Evolutionary conservation across 2,888 invertebrate species (phyloP).

Genomic region (Mechanitis messenoides): DNA sequence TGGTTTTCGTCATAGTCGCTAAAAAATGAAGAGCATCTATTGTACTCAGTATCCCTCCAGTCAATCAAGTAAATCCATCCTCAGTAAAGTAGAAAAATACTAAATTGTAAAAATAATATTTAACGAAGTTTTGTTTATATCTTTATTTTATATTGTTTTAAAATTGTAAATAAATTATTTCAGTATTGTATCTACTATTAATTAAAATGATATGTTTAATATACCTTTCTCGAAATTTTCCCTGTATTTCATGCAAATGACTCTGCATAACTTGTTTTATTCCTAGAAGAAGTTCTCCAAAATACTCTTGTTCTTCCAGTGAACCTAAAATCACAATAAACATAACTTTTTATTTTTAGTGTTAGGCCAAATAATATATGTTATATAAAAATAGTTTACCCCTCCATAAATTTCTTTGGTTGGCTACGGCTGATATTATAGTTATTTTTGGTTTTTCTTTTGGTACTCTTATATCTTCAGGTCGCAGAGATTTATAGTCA

Average conservation of each 20-base stretch:
- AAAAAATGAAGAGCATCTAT: no score
- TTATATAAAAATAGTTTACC: constrained; percentile 47
- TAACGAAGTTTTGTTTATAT: no score
- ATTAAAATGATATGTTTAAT: constrained; percentile 1
- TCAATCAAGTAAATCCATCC: no score
- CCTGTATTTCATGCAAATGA: constrained; percentile 82
- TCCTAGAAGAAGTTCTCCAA: constrained; percentile 85
- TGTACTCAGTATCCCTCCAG: no score
- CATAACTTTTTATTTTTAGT: background rate
- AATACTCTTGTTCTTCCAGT: constrained; percentile 86
- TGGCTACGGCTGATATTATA: constrained; percentile 75
- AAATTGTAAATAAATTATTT: no score
- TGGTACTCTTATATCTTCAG: constrained; percentile 74
- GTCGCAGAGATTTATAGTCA: constrained; percentile 61
- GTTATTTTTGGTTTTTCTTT: constrained; percentile 75
- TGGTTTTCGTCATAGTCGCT: no score
- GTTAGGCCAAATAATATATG: background rate
- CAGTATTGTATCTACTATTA: no score
- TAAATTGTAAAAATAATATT: no score
- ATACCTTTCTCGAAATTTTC: constrained; percentile 80
- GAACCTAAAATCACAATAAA: constrained; percentile 66
- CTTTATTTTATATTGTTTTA: no score
- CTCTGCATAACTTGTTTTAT: constrained; percentile 89
- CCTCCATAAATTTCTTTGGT: constrained; percentile 76
- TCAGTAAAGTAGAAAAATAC: no score